A percentile compares a stretch with the other conserved stretches of the same genome.
These are phyloP conservation scores for Strix uralensis DNA, from an alignment of 2,113 vertebrate genomes.

Conservation along the genomic window DNA sequence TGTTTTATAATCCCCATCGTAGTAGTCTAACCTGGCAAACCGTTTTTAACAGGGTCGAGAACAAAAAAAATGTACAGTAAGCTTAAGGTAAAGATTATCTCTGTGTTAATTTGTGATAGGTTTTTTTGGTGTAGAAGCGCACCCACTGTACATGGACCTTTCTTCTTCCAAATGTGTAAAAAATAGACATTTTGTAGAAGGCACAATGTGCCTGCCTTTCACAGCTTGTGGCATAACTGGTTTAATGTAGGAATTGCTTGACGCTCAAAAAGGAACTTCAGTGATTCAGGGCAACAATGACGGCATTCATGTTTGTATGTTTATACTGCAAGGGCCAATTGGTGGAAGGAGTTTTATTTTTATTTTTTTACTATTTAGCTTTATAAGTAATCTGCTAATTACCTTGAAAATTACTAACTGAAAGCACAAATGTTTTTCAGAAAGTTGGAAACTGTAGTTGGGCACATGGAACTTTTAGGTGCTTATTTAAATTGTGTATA, in stretches of 20 bases:
- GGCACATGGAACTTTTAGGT: neutral
- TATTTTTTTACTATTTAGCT: neutral
- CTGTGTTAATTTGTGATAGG: neutral
- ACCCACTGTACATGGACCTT: neutral
- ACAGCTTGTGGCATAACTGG: neutral
- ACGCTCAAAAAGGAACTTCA: neutral
- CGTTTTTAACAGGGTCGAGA: neutral
- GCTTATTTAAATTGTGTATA: neutral
- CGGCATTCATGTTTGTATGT: constrained; percentile 16
- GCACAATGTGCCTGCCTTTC: neutral
- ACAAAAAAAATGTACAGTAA: neutral
- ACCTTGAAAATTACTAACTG: neutral
- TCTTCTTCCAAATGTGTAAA: neutral
- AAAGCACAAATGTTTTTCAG: neutral
- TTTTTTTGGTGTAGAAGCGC: neutral
- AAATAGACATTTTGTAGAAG: neutral
- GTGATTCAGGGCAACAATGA: neutral
- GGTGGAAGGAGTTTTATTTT: neutral
- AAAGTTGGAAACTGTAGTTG: neutral
- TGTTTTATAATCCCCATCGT: constrained; percentile 52
- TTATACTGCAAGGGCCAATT: neutral
- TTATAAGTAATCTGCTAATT: constrained; percentile 11
- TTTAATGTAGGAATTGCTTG: neutral
- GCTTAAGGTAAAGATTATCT: neutral
- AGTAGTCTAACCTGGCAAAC: neutral